Percentiles rank a stretch among this genome's conserved stretches.
These are phyloP conservation scores for Hypotaenidia okinawae DNA, from an alignment of 2,797 vertebrate species.

Conservation along the genomic window DNA sequence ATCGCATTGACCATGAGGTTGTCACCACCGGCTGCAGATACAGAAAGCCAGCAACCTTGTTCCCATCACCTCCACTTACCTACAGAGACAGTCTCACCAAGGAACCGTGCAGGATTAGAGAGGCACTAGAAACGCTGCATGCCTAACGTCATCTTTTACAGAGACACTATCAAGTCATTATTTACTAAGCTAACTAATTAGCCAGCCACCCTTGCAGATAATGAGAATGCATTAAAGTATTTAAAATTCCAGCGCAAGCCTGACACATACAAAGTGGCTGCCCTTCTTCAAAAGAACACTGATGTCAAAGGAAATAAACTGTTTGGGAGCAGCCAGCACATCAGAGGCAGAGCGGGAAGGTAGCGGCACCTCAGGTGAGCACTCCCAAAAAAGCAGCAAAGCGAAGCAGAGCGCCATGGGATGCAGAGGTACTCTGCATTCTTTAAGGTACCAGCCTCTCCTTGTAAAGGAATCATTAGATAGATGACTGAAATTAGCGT, in stretches of 20 bases:
- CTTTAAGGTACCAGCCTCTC: background rate
- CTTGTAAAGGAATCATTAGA: background rate
- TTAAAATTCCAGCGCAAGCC: slow-evolving; percentile 6
- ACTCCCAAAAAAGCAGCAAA: background rate
- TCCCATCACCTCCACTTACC: background rate
- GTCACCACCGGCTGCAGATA: no score
- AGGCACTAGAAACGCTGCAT: background rate
- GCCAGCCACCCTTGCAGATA: slow-evolving; percentile 47
- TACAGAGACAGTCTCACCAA: fast-evolving
- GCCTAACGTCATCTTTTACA: background rate
- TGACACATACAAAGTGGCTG: slow-evolving; percentile 9
- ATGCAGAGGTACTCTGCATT: background rate
- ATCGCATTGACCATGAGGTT: fast-evolving
- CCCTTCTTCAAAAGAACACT: slow-evolving; percentile 16
- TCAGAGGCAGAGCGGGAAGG: background rate
- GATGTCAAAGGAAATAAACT: background rate
- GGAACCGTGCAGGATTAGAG: background rate
- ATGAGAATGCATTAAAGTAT: slow-evolving; percentile 49
- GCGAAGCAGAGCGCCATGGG: background rate
- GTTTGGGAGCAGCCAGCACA: background rate
- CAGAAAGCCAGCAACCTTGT: background rate
- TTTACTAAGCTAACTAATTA: slow-evolving; percentile 55
- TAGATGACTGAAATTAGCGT: background rate
- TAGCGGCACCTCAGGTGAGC: background rate
- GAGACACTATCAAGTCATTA: slow-evolving; percentile 12